Base-by-base conservation (phyloP, 2,888 invertebrate genomes). In the Tanytarsus gracilentus region DNA sequence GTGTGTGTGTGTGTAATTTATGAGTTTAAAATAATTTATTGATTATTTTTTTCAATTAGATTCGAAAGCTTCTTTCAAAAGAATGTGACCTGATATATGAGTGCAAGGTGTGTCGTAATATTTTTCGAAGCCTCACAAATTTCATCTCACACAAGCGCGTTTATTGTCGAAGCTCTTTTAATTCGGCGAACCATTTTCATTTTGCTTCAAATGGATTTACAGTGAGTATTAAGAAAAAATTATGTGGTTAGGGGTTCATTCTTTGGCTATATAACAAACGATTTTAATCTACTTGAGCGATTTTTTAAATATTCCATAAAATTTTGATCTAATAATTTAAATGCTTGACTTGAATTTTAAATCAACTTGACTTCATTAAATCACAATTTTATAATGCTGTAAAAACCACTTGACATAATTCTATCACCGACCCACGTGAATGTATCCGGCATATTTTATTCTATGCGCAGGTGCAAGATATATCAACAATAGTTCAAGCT, bases 41-140 rank as follows among this genome's bases (percentile, higher is more conserved):
- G 27, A 63, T 61, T 66, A 62, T 63, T 21, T 21, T 11, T 68
- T 63, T 62, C 62, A 76, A 80, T 66, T 73, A 89, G 87, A 80
- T 89, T 23, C 82, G 83, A 65, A 78, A 81, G 65, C 76, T 91
- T 58, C 76, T 95, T 30, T 76, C 83, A 29, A 81, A 85, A 68
- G 94, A 95, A 76, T 93, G 93, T 78, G 88, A 90, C 71, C 74
- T 93, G 62, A 79, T 95, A 66, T 88, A 89, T 73, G 95, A 95
- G 73, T 95, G 95, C 73, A 85, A 85, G 71, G 81, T 87, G 18
- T 95, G 95, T 69, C 79, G 86, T 30, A 89, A 85, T 68, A 78
- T 95, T 68, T 94, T 91, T 71, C 80, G 94, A 65, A 89, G 89
- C 70, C 75, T 94, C 64, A 85, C 86, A 14, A 93, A 94, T 75